phyloP scores from a whole-genome alignment of 2,113 vertebrate species.

The Balaenoptera acutorostrata region DNA sequence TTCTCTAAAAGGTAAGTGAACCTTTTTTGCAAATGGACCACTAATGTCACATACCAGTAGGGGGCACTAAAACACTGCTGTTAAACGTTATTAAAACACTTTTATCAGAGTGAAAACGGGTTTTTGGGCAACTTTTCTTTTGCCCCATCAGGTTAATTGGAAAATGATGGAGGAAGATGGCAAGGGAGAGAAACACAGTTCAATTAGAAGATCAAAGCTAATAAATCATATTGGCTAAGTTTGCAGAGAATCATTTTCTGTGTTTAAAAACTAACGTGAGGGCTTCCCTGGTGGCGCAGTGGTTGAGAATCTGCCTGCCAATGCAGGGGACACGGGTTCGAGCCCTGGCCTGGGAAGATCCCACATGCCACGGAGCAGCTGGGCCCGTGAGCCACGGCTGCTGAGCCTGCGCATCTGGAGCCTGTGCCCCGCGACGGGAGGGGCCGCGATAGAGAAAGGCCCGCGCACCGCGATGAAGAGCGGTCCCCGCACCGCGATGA shows the following conservation, averaged over 20 bases:
- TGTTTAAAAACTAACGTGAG: not conserved
- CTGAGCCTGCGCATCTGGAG: too few species aligned
- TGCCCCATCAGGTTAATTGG: not conserved
- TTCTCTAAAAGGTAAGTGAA: not conserved
- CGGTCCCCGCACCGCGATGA: too few species aligned
- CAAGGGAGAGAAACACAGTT: not conserved
- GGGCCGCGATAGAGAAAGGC: too few species aligned
- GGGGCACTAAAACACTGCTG: conserved; percentile 34
- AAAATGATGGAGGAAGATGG: not conserved
- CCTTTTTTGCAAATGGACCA: not conserved
- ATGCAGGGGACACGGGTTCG: too few species aligned
- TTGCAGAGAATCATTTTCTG: not conserved
- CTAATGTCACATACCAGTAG: not conserved
- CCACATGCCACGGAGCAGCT: too few species aligned
- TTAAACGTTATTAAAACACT: not conserved
- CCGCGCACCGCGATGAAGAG: too few species aligned
- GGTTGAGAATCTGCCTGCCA: too few species aligned
- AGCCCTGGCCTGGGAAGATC: too few species aligned
- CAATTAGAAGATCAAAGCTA: not conserved
- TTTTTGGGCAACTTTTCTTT: not conserved
- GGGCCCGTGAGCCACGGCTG: too few species aligned
- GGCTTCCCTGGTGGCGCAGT: too few species aligned
- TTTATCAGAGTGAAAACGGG: not conserved
- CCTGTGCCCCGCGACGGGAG: too few species aligned
- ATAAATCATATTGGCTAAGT: not conserved